Evolutionary conservation across 2,113 vertebrate genomes (phyloP).

Genomic region (Psammodynastes pulverulentus): DNA sequence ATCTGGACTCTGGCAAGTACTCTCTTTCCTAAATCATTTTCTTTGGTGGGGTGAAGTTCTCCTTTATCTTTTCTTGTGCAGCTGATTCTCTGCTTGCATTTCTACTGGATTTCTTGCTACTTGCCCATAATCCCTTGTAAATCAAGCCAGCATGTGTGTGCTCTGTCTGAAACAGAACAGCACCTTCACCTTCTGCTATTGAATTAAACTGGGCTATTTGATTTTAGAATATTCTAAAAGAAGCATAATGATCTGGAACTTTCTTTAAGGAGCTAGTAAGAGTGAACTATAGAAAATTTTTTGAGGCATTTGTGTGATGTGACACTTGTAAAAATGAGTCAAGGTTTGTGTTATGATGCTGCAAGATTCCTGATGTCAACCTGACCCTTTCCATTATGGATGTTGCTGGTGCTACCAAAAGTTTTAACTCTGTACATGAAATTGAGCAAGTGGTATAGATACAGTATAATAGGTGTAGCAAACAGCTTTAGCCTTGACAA

Average conservation of each 20-base stretch:
- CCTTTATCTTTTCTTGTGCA: too few species aligned
- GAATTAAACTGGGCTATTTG: conserved; percentile 24
- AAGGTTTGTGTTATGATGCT: background rate
- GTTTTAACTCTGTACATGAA: background rate
- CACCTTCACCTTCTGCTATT: background rate
- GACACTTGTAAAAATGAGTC: background rate
- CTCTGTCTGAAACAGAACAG: background rate
- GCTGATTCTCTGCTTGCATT: background rate
- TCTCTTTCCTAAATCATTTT: background rate
- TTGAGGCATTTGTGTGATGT: background rate
- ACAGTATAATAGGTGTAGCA: background rate
- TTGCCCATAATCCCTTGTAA: background rate
- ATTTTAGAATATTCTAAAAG: conserved; percentile 25
- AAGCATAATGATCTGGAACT: conserved; percentile 47
- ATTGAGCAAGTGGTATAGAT: background rate
- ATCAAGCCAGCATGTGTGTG: background rate
- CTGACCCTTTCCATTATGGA: background rate
- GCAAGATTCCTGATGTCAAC: background rate
- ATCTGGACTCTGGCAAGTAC: background rate
- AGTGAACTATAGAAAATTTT: background rate
- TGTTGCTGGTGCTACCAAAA: background rate
- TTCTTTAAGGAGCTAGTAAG: conserved; percentile 25
- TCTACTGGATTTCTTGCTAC: background rate
- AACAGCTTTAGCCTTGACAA: background rate
- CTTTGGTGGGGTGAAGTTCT: background rate